Base-by-base conservation (phyloP, 2,113 vertebrate genomes). In the Poeciliopsis prolifica region DNA sequence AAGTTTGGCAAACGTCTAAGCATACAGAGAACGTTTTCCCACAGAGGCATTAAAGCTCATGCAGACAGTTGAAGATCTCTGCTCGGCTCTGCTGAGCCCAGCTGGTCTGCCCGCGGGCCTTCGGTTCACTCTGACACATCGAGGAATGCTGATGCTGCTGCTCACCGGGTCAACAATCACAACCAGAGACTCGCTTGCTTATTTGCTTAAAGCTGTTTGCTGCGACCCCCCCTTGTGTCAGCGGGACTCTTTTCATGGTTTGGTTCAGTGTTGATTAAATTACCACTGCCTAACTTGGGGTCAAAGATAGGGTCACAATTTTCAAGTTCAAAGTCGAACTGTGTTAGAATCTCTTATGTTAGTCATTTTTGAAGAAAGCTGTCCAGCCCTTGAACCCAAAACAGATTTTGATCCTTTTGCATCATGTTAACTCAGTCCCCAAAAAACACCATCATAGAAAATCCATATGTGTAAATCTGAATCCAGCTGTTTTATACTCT, bases 1-100 rank as follows among this genome's bases (percentile, higher is more conserved):
- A 89, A 84, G 75, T 91, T 85, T 93, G 88, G 90, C 87, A 92
- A 93, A 93, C 91, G 91, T 92, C 83, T 89, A 90, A 84, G 68
- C 81, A 83, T 19, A 67, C 91, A 90, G 19, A 29, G 62, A 48
- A 67, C 68, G 0, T 48, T 83, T 89, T 86, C 77, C 83, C 83
- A 84, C 86, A 89, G 63, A 84, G 66, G 77, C 63, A 77, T 85
- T 29, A 73, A 82, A 81, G 73, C 68, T 76, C 70, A 64, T 77
- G 66, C 58, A 83, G 82, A 84, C 66, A 6, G 66, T 74, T 42
- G 10, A 1, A 82, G 75, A 81, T 79, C 76, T 85, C 42, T 70
- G 68, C 30, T 70, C 42, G 8, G 72, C 61, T 77, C 77, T 24
- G 84, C 70, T 62, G 79, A 77, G 72, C 63, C 82, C 65, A 60